Evolutionary conservation across 2,113 vertebrate species (phyloP), one percentile per base, ranked within the genome.

Genomic region (Ictalurus punctatus): DNA sequence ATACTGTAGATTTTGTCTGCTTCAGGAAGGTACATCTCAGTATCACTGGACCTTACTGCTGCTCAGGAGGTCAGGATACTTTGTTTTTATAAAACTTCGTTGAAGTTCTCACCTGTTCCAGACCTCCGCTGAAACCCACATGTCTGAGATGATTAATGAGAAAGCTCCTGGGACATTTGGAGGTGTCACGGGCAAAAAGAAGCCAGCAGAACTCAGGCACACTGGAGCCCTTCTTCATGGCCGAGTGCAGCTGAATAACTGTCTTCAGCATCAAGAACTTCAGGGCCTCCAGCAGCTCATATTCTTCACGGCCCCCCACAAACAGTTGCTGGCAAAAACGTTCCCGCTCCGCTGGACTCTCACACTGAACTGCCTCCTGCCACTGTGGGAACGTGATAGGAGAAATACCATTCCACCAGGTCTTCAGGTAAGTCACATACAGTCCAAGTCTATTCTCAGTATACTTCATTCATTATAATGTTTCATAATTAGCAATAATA

Each of bases 171-270:
- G 97, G 97, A 87, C 96, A 95, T 83, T 87, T 94, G 0, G 97
- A 98, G 1, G 96, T 96, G 91, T 98, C 97, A 65, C 97, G 95
- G 86, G 97, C 97, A 94, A 97, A 98, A 14, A 98, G 93, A 13
- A 98, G 94, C 95, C 96, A 97, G 1, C 96, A 96, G 92, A 98
- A 98, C 58, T 97, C 94, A 0, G 97, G 97, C 0, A 97, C 97
- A 9, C 27, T 52, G 8, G 95, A 96, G 78, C 95, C 96, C 30
- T 93, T 94, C 86, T 95, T 93, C 90, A 94, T 95, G 1, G 94
- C 93, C 0, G 94, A 91, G 82, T 97, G 96, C 0, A 98, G 95
- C 83, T 96, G 90, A 13, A 96, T 94, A 12, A 97, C 96, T 1
- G 94, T 96, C 89, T 91, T 95, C 54, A 98, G 93, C 97, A 98